Evolutionary conservation across 2,888 invertebrate species (phyloP).

Genomic region (Ormyrus pomaceus): DNA sequence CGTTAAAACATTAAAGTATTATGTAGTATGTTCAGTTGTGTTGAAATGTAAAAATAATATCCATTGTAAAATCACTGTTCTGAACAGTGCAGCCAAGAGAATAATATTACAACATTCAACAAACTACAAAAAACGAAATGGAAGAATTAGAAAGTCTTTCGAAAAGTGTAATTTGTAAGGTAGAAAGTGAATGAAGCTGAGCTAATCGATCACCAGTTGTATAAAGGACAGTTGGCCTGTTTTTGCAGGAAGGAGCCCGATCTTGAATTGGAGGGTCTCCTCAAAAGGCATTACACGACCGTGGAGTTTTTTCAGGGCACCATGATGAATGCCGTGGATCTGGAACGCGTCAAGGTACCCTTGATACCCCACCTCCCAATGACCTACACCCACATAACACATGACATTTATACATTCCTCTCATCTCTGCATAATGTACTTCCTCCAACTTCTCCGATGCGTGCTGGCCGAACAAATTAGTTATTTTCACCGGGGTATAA

Average conservation of each 20-base stretch:
- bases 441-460: not conserved
- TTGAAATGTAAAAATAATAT: no score
- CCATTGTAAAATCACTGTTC: no score
- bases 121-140: no score
- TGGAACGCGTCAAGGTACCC: conserved; percentile 99
- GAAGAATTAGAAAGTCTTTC: no score
- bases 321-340: conserved; percentile 99
- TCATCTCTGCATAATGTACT: not conserved
- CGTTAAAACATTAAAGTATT: no score
- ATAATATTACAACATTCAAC: no score
- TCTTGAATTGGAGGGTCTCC: conserved; percentile 99
- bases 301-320: conserved; percentile 99
- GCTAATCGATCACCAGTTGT: conserved; percentile 61
- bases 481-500: no score
- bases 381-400: conserved; percentile 4
- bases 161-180: no score
- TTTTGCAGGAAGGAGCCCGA: conserved; percentile 98
- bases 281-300: conserved; percentile 99
- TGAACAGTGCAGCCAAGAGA: no score
- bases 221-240: conserved; percentile 71
- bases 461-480: not conserved
- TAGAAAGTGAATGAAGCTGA: no score
- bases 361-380: conserved; percentile 54
- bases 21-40: no score
- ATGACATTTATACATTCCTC: conserved; percentile 5